A percentile compares a stretch with the other conserved stretches of the same genome.
phyloP scores from a whole-genome alignment of 2,888 invertebrate species.

The Lasiommata megera region DNA sequence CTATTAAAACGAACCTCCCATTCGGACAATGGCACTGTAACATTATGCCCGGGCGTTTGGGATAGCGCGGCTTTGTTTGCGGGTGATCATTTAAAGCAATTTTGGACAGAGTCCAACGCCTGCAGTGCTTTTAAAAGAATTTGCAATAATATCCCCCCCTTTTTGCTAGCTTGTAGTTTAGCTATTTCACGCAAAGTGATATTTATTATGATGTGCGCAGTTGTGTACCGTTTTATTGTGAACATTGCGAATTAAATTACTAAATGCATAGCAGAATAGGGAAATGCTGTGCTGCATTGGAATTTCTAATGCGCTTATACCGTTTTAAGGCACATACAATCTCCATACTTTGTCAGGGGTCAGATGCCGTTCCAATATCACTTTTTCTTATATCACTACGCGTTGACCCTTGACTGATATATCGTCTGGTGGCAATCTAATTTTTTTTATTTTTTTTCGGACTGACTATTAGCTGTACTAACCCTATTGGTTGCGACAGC shows the following conservation, averaged over 20 bases:
- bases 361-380: no score
- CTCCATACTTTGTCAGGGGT: no score
- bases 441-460: no score
- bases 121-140: conserved; percentile 30
- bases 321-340: no score
- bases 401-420: no score
- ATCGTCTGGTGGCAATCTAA: no score
- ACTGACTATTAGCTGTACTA: no score
- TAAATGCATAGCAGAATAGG: background rate
- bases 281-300: no score
- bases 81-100: conserved; percentile 24
- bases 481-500: no score
- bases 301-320: no score
- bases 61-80: conserved; percentile 21
- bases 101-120: conserved; percentile 31
- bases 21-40: conserved; percentile 13
- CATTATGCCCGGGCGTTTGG: conserved; percentile 14
- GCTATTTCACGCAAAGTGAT: conserved; percentile 28
- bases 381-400: no score
- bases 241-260: conserved; percentile 2
- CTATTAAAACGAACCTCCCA: conserved; percentile 3
- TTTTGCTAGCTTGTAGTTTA: conserved; percentile 22
- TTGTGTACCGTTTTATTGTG: background rate
- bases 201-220: conserved; percentile 19
- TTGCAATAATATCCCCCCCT: conserved; percentile 21